Evolutionary conservation across 2,888 invertebrate genomes (phyloP).

Genomic region (Lasioglossum oenotherae): DNA sequence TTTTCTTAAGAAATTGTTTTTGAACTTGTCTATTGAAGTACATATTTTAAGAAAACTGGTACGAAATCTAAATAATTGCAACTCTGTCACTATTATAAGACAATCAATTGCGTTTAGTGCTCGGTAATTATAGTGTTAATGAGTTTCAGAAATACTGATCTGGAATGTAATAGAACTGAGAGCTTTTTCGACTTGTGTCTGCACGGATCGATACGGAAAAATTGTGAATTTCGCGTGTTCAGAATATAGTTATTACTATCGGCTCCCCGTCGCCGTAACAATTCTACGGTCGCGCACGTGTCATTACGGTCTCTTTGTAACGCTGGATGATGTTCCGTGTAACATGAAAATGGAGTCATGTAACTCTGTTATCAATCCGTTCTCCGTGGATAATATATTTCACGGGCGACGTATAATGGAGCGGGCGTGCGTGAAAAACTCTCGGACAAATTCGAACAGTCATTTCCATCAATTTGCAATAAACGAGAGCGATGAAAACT

Average conservation of each 20-base stretch:
- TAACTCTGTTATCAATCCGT: conserved; percentile 73
- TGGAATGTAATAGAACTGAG: not conserved
- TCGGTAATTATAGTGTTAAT: too few species aligned
- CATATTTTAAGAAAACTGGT: too few species aligned
- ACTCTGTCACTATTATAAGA: too few species aligned
- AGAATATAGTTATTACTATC: conserved; percentile 56
- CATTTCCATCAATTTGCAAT: conserved; percentile 71
- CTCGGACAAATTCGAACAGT: conserved; percentile 67
- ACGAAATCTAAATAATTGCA: too few species aligned
- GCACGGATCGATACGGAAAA: not conserved
- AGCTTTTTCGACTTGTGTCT: not conserved
- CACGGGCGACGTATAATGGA: conserved; percentile 64
- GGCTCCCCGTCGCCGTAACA: conserved; percentile 48
- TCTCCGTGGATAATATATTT: conserved; percentile 69
- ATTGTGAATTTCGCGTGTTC: not conserved
- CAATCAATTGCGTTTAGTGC: too few species aligned
- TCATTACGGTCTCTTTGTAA: conserved; percentile 71
- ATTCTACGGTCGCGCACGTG: conserved; percentile 59
- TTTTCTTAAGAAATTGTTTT: too few species aligned
- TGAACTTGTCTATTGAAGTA: too few species aligned
- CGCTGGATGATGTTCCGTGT: conserved; percentile 68
- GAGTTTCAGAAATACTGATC: too few species aligned
- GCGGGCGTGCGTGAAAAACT: conserved; percentile 63
- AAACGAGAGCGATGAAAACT: conserved; percentile 68
- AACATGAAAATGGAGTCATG: conserved; percentile 73